Conservation (phyloP, 2,888 invertebrate species). For the Agrotis exclamationis region DNA sequence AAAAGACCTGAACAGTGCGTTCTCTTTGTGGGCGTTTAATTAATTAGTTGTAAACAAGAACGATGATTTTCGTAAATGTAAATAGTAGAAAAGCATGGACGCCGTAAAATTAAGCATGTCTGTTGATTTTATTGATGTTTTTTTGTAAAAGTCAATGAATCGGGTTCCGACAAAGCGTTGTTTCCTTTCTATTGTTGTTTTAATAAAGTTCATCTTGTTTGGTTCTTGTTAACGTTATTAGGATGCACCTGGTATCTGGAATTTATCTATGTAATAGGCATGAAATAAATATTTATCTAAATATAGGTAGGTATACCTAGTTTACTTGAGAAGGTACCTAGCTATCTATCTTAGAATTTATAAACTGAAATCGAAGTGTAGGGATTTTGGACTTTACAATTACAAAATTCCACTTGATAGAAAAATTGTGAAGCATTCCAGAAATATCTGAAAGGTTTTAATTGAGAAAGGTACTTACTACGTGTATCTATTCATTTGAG, state of each 20-base stretch:
- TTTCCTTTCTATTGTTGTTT: constrained; percentile 80
- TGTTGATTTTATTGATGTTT: constrained; percentile 78
- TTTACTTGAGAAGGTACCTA: not conserved
- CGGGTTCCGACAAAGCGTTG: constrained; percentile 71
- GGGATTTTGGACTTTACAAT: too few relatives aligned
- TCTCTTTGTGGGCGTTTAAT: constrained; percentile 85
- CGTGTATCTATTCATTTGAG: too few relatives aligned
- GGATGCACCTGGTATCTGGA: constrained; percentile 21
- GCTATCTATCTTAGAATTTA: too few relatives aligned
- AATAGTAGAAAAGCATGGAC: constrained; percentile 85
- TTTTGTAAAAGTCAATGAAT: constrained; percentile 71
- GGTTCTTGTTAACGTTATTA: constrained; percentile 48
- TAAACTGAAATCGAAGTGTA: too few relatives aligned
- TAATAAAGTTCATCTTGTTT: constrained; percentile 72
- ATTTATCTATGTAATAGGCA: not conserved
- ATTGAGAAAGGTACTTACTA: too few relatives aligned
- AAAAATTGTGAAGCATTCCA: too few relatives aligned
- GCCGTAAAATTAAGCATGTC: constrained; percentile 86
- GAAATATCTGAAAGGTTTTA: too few relatives aligned
- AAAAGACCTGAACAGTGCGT: constrained; percentile 77
- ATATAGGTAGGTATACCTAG: not conserved
- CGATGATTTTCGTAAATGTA: constrained; percentile 90
- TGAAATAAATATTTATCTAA: too few relatives aligned
- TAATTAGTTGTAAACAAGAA: constrained; percentile 90
- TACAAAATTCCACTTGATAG: too few relatives aligned